Conservation (phyloP, 2,888 invertebrate species). For the Hydriomena furcata region DNA sequence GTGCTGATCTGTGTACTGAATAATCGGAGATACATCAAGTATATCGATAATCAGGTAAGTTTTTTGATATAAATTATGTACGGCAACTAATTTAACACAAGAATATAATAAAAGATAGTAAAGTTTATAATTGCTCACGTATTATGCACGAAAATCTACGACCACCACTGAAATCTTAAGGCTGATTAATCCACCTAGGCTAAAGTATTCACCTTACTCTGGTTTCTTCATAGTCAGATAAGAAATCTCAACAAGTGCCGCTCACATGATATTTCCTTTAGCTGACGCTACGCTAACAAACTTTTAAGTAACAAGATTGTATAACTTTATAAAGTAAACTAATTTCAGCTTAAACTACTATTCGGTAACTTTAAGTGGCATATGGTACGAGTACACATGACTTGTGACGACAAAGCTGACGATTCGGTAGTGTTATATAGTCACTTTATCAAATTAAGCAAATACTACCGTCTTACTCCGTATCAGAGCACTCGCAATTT, state of each 20-base stretch:
- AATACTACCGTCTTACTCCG: too few relatives aligned
- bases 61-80: not conserved
- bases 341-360: constrained; percentile 12
- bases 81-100: too few relatives aligned
- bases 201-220: too few relatives aligned
- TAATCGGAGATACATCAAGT: constrained; percentile 91
- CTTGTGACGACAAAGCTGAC: not conserved
- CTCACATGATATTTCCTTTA: not conserved
- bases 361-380: constrained; percentile 6
- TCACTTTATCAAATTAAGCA: not conserved
- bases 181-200: too few relatives aligned
- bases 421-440: not conserved
- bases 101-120: too few relatives aligned
- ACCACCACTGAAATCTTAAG: too few relatives aligned
- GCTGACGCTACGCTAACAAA: constrained; percentile 1
- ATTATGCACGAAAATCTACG: too few relatives aligned
- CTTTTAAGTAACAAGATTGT: constrained; percentile 3
- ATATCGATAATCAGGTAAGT: constrained; percentile 93
- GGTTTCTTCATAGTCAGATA: not conserved
- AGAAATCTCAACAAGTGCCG: not conserved
- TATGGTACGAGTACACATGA: not conserved
- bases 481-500: too few relatives aligned
- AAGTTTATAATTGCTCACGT: too few relatives aligned
- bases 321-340: constrained; percentile 16
- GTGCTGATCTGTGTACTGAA: constrained; percentile 92